Evolutionary conservation across 1,140 invertebrate species (phyloP).

Genomic region (Aphidius gifuensis): DNA sequence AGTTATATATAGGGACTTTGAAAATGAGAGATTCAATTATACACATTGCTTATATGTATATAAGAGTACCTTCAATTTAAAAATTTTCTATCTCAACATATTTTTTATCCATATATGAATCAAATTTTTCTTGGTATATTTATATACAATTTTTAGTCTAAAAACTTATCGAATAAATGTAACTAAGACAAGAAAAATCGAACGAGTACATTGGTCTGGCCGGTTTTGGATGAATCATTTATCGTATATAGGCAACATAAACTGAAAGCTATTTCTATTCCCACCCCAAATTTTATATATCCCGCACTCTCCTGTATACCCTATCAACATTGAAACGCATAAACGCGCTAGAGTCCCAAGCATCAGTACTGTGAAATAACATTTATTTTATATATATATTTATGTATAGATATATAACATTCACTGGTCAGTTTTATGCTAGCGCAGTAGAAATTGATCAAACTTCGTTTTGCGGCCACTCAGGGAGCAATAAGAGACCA

Average conservation of each 20-base stretch:
- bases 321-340: conserved; percentile 12
- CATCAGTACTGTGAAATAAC: conserved; percentile 5
- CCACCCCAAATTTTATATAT: background rate
- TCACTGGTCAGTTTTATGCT: conserved; percentile 55
- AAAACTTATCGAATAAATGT: too few relatives aligned
- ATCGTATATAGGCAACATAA: conserved; percentile 43
- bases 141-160: too few relatives aligned
- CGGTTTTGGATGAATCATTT: conserved; percentile 54
- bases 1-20: too few relatives aligned
- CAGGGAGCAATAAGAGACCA: conserved; percentile 52
- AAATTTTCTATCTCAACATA: too few relatives aligned
- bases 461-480: conserved; percentile 57
- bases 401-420: conserved; percentile 19
- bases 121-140: too few relatives aligned
- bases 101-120: too few relatives aligned
- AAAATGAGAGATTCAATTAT: too few relatives aligned
- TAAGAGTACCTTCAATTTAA: too few relatives aligned
- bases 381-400: conserved; percentile 17
- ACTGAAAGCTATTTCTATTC: conserved; percentile 14
- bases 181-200: too few relatives aligned
- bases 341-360: conserved; percentile 6
- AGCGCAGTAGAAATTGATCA: conserved; percentile 56
- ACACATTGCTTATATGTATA: too few relatives aligned
- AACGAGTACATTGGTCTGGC: conserved; percentile 1
- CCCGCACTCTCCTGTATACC: background rate